Percentiles rank a stretch among this genome's conserved stretches.
Conservation (phyloP, 1,140 invertebrate genomes). For the Procambarus clarkii region DNA sequence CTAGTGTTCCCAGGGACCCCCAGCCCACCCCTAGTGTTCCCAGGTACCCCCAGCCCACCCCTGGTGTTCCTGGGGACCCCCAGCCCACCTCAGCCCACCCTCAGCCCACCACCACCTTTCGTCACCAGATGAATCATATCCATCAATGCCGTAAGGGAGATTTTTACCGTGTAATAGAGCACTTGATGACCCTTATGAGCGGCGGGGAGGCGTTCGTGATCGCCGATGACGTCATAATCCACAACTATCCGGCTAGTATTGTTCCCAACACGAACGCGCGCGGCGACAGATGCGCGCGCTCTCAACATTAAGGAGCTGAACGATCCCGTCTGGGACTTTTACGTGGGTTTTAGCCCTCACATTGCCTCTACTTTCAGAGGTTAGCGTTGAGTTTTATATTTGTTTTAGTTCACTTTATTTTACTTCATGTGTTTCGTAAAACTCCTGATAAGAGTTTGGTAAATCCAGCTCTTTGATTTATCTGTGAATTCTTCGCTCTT, state of each 20-base stretch:
- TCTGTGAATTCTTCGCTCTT: too few relatives aligned
- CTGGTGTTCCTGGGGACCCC: too few relatives aligned
- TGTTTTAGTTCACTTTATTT: background rate
- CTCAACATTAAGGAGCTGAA: slow-evolving; percentile 4
- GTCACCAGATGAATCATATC: background rate
- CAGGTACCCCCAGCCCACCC: too few relatives aligned
- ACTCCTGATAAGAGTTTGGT: too few relatives aligned
- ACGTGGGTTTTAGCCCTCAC: background rate
- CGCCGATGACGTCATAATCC: slow-evolving; percentile 10
- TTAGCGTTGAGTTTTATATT: background rate
- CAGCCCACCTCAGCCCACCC: too few relatives aligned
- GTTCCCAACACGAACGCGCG: background rate
- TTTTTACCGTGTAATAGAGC: background rate
- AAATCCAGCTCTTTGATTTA: too few relatives aligned
- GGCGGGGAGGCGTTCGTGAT: slow-evolving; percentile 2
- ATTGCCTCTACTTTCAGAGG: background rate
- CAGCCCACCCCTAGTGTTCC: too few relatives aligned
- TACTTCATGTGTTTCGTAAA: background rate
- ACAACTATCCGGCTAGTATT: background rate
- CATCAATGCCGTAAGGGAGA: background rate
- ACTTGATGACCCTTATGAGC: background rate
- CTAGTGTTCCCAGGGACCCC: too few relatives aligned
- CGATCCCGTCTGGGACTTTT: background rate
- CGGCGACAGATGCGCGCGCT: background rate
- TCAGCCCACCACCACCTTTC: too few relatives aligned